Percentiles rank a stretch among this genome's conserved stretches.
phyloP scores from a whole-genome alignment of 1,140 invertebrate species.

The Atta texana region DNA sequence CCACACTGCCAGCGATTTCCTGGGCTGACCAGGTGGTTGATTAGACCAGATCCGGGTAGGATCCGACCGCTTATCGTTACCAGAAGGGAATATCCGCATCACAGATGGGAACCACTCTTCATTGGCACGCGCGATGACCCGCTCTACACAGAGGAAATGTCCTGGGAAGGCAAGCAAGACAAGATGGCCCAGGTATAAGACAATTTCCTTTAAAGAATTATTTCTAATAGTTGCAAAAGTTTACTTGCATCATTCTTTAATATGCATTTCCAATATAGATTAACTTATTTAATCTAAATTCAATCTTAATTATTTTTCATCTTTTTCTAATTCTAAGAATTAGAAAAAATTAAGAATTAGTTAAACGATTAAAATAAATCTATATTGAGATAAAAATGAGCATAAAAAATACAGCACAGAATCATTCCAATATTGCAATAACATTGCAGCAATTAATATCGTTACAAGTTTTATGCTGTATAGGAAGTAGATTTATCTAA shows the following conservation, averaged over 20 bases:
- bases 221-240: background rate
- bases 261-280: no score
- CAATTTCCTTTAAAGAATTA: slow-evolving; percentile 15
- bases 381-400: no score
- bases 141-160: slow-evolving; percentile 92
- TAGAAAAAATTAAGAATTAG: no score
- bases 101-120: slow-evolving; percentile 94
- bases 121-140: slow-evolving; percentile 93
- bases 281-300: no score
- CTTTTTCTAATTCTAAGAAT: no score
- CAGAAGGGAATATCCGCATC: slow-evolving; percentile 90
- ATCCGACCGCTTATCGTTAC: slow-evolving; percentile 89
- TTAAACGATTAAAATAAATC: no score
- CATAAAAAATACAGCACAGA: no score
- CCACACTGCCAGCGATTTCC: slow-evolving; percentile 93
- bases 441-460: no score
- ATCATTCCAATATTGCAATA: no score
- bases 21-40: slow-evolving; percentile 89
- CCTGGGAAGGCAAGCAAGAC: slow-evolving; percentile 94
- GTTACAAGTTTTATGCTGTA: no score
- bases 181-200: slow-evolving; percentile 93
- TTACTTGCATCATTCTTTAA: background rate
- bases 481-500: background rate
- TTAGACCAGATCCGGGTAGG: slow-evolving; percentile 86
- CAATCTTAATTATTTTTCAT: no score